A percentile compares a stretch with the other conserved stretches of the same genome.
phyloP scores from a whole-genome alignment of 2,888 invertebrate species.

The Aleiodes testaceus region DNA sequence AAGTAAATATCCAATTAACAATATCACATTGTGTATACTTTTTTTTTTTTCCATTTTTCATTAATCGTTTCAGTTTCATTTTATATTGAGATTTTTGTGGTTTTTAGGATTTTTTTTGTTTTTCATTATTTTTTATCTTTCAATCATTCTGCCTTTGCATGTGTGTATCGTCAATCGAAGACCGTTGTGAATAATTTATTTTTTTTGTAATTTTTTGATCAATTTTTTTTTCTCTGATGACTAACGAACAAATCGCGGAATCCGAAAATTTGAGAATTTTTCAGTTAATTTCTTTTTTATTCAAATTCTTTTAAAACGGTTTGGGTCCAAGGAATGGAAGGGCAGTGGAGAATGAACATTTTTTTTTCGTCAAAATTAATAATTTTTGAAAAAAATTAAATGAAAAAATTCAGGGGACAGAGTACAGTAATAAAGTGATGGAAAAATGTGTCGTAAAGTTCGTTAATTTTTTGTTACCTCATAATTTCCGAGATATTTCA shows the following conservation, averaged over 20 bases:
- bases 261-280: conserved; percentile 46
- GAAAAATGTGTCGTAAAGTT: too few relatives aligned
- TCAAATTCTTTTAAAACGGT: conserved; percentile 43
- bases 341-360: conserved; percentile 4
- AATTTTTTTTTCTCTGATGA: conserved; percentile 43
- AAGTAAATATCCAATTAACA: conserved; percentile 63
- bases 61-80: conserved; percentile 48
- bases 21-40: conserved; percentile 67
- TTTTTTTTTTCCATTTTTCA: conserved; percentile 46
- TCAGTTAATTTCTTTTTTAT: conserved; percentile 33
- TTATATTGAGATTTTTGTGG: conserved; percentile 50
- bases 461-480: too few relatives aligned
- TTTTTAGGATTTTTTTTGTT: conserved; percentile 53
- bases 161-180: conserved; percentile 30
- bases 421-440: too few relatives aligned
- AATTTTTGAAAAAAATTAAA: conserved; percentile 2
- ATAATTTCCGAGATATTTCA: too few relatives aligned
- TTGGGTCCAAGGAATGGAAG: conserved; percentile 41
- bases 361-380: too few relatives aligned
- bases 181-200: conserved; percentile 47
- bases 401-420: background rate
- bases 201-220: conserved; percentile 40
- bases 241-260: conserved; percentile 47
- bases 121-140: conserved; percentile 51
- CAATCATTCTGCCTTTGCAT: conserved; percentile 43